These are phyloP conservation scores for Balanococcus diminutus DNA, from an alignment of 2,888 invertebrate genomes.

Conservation along the genomic window DNA sequence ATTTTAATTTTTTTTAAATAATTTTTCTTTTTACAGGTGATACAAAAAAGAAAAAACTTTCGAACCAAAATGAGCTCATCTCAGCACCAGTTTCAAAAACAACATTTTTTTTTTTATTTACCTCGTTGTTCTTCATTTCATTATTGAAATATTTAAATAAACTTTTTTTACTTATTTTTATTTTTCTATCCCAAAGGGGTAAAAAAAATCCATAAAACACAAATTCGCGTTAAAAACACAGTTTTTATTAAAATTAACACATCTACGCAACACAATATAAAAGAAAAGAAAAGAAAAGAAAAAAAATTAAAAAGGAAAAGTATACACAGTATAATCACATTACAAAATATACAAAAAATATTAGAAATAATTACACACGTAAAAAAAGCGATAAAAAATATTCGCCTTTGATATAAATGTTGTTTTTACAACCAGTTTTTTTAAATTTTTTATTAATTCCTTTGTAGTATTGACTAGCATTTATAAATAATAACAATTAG, in stretches of 20 bases:
- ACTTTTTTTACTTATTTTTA: neutral
- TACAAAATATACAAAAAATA: constrained; percentile 50
- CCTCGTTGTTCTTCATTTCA: neutral
- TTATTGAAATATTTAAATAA: constrained; percentile 7
- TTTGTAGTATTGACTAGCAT: constrained; percentile 50
- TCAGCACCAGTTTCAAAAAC: neutral
- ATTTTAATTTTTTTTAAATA: too few relatives aligned
- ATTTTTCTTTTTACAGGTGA: constrained; percentile 3
- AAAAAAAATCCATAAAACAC: neutral
- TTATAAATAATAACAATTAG: constrained; percentile 46
- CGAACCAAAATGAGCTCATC: neutral
- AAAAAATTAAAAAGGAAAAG: constrained; percentile 33
- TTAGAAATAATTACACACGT: constrained; percentile 19
- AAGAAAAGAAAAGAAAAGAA: constrained; percentile 25
- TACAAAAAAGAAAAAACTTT: neutral
- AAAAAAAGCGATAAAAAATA: constrained; percentile 38
- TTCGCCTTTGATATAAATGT: constrained; percentile 36
- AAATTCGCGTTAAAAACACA: constrained; percentile 33
- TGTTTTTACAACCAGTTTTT: constrained; percentile 33
- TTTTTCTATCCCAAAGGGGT: neutral
- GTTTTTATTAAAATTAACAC: constrained; percentile 48
- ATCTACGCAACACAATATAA: constrained; percentile 52
- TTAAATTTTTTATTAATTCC: constrained; percentile 25
- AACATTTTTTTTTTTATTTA: neutral
- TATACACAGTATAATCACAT: constrained; percentile 50